Percentiles rank a stretch among this genome's conserved stretches.
Evolutionary conservation across 2,888 invertebrate species (phyloP).

Genomic region (Sturmia bella): DNA sequence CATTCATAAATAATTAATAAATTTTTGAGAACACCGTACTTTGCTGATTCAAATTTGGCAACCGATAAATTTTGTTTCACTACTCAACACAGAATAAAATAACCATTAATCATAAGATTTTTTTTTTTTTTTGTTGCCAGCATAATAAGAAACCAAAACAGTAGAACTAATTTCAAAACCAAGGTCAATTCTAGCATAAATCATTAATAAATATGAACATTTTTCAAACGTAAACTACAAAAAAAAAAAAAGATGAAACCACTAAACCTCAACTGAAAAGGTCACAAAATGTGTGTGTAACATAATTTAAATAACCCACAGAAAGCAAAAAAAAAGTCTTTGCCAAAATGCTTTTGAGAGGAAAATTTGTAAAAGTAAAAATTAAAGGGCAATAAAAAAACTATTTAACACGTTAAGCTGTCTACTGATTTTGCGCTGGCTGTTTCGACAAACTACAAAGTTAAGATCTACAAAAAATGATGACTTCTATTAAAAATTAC

Average conservation of each 20-base stretch:
- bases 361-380: conserved; percentile 14
- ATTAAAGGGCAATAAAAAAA: too few relatives aligned
- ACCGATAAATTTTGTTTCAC: conserved; percentile 47
- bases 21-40: conserved; percentile 1
- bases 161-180: conserved; percentile 60
- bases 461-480: too few relatives aligned
- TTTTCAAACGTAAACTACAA: conserved; percentile 21
- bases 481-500: too few relatives aligned
- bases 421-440: too few relatives aligned
- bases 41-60: conserved; percentile 34
- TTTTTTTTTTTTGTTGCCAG: background rate
- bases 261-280: conserved; percentile 32
- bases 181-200: conserved; percentile 65
- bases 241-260: conserved; percentile 3
- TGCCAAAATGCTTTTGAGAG: conserved; percentile 5
- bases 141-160: conserved; percentile 34
- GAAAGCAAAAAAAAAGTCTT: background rate
- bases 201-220: conserved; percentile 65
- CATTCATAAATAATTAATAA: background rate
- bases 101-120: conserved; percentile 57
- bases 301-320: background rate
- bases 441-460: too few relatives aligned
- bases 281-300: conserved; percentile 17
- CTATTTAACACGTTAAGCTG: too few relatives aligned
- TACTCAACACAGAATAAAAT: conserved; percentile 60